Percentiles rank a stretch among this genome's conserved stretches.
Conservation (phyloP, 2,113 vertebrate genomes). For the Maccullochella peelii region DNA sequence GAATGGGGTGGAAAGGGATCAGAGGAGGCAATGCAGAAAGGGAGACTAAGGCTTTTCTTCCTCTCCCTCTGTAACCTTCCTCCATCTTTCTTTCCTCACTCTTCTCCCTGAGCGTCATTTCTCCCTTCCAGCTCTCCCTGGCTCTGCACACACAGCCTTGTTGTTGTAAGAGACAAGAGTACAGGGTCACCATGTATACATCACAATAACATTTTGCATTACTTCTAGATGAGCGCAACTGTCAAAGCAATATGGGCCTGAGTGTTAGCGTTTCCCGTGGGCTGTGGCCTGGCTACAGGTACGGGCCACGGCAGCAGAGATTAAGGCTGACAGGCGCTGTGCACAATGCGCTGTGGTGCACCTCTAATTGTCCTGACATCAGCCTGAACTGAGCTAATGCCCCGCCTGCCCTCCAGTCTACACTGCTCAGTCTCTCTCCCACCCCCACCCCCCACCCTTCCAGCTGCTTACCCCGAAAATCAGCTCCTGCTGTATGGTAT, state of each 20-base stretch:
- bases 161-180: slow-evolving; percentile 86
- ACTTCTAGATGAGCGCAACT: slow-evolving; percentile 97
- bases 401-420: slow-evolving; percentile 76
- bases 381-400: slow-evolving; percentile 88
- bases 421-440: slow-evolving; percentile 63
- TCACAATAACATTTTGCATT: slow-evolving; percentile 96
- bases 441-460: too few relatives aligned
- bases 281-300: slow-evolving; percentile 86
- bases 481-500: slow-evolving; percentile 25
- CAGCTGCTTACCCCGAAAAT: slow-evolving; percentile 49
- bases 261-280: slow-evolving; percentile 92
- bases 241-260: slow-evolving; percentile 96
- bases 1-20: neutral
- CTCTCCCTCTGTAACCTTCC: slow-evolving; percentile 51
- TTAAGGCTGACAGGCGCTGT: slow-evolving; percentile 91
- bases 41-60: slow-evolving; percentile 18
- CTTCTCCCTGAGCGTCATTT: slow-evolving; percentile 55
- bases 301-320: slow-evolving; percentile 88
- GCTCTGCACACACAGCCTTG: slow-evolving; percentile 79
- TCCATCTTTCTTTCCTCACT: slow-evolving; percentile 45
- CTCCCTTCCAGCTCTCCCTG: slow-evolving; percentile 52
- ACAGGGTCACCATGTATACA: slow-evolving; percentile 89
- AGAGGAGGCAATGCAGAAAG: slow-evolving; percentile 42
- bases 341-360: slow-evolving; percentile 84
- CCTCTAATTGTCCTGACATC: slow-evolving; percentile 91